Percentiles rank a stretch among this genome's conserved stretches.
phyloP scores from a whole-genome alignment of 2,888 invertebrate species.

The Pachymerium ferrugineum region DNA sequence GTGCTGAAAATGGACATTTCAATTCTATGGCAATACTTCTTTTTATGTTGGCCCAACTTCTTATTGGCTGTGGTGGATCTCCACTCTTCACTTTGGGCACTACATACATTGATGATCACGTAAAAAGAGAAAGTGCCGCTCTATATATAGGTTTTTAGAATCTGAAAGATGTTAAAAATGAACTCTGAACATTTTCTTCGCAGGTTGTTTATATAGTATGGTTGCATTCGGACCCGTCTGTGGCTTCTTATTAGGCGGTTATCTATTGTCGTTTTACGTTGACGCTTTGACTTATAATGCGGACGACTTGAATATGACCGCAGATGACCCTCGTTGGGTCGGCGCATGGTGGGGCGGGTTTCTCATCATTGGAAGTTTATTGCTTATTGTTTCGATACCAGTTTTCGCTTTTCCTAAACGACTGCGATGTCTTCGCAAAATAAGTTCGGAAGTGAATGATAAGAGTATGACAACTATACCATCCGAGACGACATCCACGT shows the following conservation, averaged over 20 bases:
- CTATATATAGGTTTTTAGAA: constrained; percentile 83
- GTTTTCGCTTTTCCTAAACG: constrained; percentile 89
- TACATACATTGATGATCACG: constrained; percentile 93
- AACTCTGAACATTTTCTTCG: no score
- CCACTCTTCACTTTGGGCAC: constrained; percentile 89
- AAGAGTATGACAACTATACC: neutral
- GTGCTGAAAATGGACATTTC: constrained; percentile 45
- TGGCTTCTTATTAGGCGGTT: constrained; percentile 86
- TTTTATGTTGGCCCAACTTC: constrained; percentile 81
- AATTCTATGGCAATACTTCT: constrained; percentile 67
- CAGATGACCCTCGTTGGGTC: constrained; percentile 78
- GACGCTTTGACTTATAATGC: constrained; percentile 64
- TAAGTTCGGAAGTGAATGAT: neutral
- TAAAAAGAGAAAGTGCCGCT: constrained; percentile 84
- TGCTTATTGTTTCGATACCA: constrained; percentile 79
- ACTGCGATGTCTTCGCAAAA: constrained; percentile 37
- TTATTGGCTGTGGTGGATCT: constrained; percentile 90
- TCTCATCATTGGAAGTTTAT: constrained; percentile 74
- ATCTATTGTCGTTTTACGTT: constrained; percentile 85
- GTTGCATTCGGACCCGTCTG: constrained; percentile 93
- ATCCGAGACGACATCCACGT: neutral
- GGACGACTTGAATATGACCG: constrained; percentile 47
- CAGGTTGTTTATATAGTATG: constrained; percentile 94
- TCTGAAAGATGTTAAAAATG: no score
- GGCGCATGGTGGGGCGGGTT: constrained; percentile 97